Evolutionary conservation across 2,797 vertebrate genomes (phyloP), one percentile per base, ranked within the genome.

Genomic region (Mormyrops attenuatus): DNA sequence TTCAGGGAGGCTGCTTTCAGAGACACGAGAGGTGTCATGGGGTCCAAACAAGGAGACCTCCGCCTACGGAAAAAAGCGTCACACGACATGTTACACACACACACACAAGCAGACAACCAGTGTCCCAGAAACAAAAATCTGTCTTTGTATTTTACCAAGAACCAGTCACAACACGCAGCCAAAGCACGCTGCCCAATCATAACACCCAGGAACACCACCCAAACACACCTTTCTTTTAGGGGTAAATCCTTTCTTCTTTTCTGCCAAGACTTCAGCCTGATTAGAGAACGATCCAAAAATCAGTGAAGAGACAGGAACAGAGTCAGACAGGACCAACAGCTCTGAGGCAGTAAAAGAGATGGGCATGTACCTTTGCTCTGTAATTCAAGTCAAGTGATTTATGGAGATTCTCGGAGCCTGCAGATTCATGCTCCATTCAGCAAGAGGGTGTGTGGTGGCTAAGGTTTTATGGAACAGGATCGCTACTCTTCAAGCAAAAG

Each of bases 31-130:
- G 2, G 94, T 95, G 92, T 99, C 99, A 34, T 99, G 99, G 30
- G 98, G 99, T 85, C 98, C 98, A 91, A 99, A 99, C 88, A 99
- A 93, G 0, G 91, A 89, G 15, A 95, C 95, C 92, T 97, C 97
- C 13, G 95, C 90, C 96, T 96, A 91, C 1, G 92, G 93, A 90
- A 8, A 52, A 87, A 66, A 88, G 20, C 11, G 6, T 22, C n/a
- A 47, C 15, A 26, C 17, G 69, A 17, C 41, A 44, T 0, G 20
- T 85, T 77, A 89, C 5, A 80, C 55, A 89, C 26, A 89, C 26
- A 30, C 69, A 38, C 5, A 15, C 50, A 55, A 1, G 13, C 38
- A 55, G 47, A 53, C n/a, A 52, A 30, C 47, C 44, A 47, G 47
- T 8, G 5, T 30, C n/a, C 57, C 17, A 80, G 4, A n/a, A 30